phyloP scores from a whole-genome alignment of 2,113 vertebrate genomes.

The Notothenia coriiceps region DNA sequence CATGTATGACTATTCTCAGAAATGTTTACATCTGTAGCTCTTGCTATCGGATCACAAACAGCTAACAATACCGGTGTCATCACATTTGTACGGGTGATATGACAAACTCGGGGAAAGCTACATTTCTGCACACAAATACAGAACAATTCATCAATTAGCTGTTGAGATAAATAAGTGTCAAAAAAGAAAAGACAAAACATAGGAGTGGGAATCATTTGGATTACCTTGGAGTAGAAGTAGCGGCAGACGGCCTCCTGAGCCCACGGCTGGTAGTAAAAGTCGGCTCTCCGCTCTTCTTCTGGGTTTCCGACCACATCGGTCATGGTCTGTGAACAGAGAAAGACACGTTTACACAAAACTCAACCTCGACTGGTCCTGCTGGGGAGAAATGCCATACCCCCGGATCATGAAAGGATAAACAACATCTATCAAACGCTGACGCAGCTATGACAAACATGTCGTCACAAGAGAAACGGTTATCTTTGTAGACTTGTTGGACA shows the following conservation, averaged over 20 bases:
- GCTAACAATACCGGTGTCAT: background rate
- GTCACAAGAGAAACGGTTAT: too few species aligned
- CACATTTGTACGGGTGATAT: background rate
- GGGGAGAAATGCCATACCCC: background rate
- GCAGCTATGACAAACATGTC: background rate
- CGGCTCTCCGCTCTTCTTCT: conserved; percentile 95
- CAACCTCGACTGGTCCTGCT: background rate
- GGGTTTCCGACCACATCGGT: conserved; percentile 98
- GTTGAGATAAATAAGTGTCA: background rate
- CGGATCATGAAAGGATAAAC: background rate
- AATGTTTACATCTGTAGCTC: background rate
- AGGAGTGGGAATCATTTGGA: background rate
- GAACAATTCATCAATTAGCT: background rate
- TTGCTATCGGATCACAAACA: background rate
- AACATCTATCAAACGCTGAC: background rate
- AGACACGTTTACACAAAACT: background rate
- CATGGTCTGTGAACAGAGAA: conserved; percentile 89
- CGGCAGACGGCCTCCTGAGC: conserved; percentile 98
- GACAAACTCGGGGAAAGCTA: background rate
- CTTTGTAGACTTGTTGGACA: too few species aligned
- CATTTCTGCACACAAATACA: background rate
- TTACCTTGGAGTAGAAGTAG: conserved; percentile 99
- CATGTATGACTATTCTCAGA: background rate
- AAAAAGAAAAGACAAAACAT: background rate
- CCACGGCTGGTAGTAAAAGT: conserved; percentile 99